Conservation (phyloP, 1,140 invertebrate genomes). For the Drosophila guanche region DNA sequence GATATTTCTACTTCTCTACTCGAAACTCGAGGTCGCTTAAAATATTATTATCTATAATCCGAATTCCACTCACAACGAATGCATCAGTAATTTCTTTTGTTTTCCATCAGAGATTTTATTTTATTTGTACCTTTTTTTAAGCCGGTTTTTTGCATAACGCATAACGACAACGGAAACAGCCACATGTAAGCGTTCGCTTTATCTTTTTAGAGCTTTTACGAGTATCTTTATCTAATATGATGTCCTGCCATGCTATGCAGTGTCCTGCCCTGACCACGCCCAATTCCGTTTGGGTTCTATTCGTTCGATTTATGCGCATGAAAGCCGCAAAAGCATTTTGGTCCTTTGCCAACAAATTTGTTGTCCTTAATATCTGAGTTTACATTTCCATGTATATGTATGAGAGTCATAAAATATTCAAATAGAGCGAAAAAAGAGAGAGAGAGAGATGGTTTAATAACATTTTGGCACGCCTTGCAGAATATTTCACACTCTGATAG, state of each 20-base stretch:
- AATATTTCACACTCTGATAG: conserved; percentile 38
- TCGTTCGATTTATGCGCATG: conserved; percentile 31
- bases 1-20: too few species aligned
- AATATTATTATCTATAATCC: too few species aligned
- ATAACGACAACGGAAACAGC: conserved; percentile 3
- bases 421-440: conserved; percentile 29
- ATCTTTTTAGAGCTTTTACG: background rate
- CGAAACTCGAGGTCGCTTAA: too few species aligned
- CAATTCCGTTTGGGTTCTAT: conserved; percentile 18
- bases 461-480: conserved; percentile 49
- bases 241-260: background rate
- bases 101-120: conserved; percentile 1
- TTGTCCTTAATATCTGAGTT: conserved; percentile 20
- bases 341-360: conserved; percentile 30
- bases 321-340: conserved; percentile 37
- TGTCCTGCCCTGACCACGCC: conserved; percentile 33
- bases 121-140: background rate
- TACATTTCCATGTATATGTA: conserved; percentile 19
- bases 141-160: background rate
- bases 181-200: background rate
- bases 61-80: too few species aligned
- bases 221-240: conserved; percentile 25
- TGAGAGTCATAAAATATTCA: conserved; percentile 58
- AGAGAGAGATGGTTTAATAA: conserved; percentile 50
- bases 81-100: conserved; percentile 4